Conservation (phyloP, 2,113 vertebrate species). For the Xenopus borealis region DNA sequence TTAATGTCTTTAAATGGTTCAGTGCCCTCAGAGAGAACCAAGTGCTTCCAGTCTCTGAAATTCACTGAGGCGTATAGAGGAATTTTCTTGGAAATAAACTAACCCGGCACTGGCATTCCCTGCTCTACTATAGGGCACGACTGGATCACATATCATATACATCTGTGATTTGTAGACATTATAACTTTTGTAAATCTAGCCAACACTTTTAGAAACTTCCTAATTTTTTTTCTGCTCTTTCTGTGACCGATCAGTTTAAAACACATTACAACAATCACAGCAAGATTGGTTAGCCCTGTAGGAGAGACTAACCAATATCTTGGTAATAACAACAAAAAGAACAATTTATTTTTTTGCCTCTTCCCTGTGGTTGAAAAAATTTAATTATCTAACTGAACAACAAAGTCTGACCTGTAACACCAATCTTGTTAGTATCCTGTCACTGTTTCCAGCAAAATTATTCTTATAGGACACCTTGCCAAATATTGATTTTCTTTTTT, state of each 20-base stretch:
- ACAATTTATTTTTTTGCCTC: conserved; percentile 7
- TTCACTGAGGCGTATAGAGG: no score
- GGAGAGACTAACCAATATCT: background rate
- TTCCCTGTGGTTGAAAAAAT: background rate
- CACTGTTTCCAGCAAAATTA: conserved; percentile 6
- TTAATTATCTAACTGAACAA: background rate
- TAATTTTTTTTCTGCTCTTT: background rate
- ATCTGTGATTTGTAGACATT: background rate
- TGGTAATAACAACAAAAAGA: conserved; percentile 1
- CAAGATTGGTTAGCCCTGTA: background rate
- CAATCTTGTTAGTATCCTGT: background rate
- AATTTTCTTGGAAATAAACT: no score
- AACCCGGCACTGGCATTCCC: no score
- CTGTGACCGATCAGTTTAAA: background rate
- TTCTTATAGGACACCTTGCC: background rate
- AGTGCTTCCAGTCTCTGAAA: no score
- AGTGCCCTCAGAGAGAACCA: no score
- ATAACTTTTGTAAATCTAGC: background rate
- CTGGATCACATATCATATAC: no score
- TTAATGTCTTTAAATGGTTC: no score
- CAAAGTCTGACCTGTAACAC: background rate
- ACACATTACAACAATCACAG: conserved; percentile 6
- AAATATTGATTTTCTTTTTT: conserved; percentile 1
- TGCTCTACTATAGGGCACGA: no score
- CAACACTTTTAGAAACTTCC: background rate